phyloP scores from a whole-genome alignment of 2,888 invertebrate genomes.

The Hymenopus coronatus region DNA sequence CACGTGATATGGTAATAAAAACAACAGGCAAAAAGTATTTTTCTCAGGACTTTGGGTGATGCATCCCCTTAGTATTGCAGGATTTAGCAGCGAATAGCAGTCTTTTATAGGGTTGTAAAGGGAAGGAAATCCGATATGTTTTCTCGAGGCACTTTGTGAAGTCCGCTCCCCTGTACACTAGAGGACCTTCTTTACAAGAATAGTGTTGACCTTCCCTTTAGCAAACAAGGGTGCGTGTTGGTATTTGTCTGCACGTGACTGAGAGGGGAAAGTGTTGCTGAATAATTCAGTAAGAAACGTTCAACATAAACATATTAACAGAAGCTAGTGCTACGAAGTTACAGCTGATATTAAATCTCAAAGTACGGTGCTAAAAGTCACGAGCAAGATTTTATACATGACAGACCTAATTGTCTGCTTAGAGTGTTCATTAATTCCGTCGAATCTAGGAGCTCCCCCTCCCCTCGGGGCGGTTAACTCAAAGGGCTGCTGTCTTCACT shows the following conservation, averaged over 20 bases:
- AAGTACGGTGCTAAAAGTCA: background rate
- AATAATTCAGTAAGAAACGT: background rate
- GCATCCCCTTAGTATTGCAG: too few species aligned
- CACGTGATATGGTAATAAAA: too few species aligned
- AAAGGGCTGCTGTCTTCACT: background rate
- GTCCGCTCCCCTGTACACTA: background rate
- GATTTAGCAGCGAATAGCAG: too few species aligned
- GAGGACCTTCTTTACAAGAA: background rate
- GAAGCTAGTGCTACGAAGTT: too few species aligned
- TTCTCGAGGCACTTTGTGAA: background rate
- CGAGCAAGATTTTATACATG: too few species aligned
- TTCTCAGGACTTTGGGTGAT: too few species aligned
- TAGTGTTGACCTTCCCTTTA: background rate
- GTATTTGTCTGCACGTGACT: background rate
- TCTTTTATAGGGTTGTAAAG: too few species aligned
- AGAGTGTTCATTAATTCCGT: background rate
- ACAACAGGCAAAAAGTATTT: too few species aligned
- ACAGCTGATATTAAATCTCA: background rate
- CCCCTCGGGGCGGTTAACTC: background rate
- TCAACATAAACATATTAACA: background rate
- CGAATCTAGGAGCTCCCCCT: background rate
- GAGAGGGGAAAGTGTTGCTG: background rate
- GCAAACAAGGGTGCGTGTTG: background rate
- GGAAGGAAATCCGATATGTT: background rate
- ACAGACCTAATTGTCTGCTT: background rate